Evolutionary conservation across 2,888 invertebrate species (phyloP), one percentile per base, ranked within the genome.

Genomic region (Nowickia ferox): DNA sequence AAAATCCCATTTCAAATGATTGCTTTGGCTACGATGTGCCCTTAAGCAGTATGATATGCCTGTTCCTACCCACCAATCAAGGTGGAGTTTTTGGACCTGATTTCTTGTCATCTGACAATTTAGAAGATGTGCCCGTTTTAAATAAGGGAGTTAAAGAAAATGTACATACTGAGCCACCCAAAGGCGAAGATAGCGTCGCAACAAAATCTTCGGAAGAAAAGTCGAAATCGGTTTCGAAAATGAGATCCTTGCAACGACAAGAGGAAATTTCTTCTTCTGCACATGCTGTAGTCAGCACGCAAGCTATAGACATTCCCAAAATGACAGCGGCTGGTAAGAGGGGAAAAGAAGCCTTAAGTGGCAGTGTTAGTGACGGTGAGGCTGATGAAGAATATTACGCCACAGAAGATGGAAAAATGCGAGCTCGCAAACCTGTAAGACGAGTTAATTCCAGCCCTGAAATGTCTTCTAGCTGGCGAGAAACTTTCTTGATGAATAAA

Each of bases 381-480:
- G 90, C 94, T 10, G 94, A 94, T 88, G 93, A 93, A 53, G 94
- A 94, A 87, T 81, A 92, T 93, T 40, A 91, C 61, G 88, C 89
- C 1, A 91, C 91, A 68, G 91, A 91, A n/a, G 92, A 93, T 89
- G 94, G 94, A 84, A 93, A 93, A 55, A 88, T 89, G 68, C 88
- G 92, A 89, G 95, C 95, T 0, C 94, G 97, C 13, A 97, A 97
- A 93, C 97, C 97, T 10, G 97, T 98, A 82, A 95, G 97, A 1
- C 94, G 97, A 85, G 97, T 97, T 59, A 97, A 97, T 94, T 97
- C 97, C 72, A 97, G 97, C 89, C 97, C 97, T 1, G 98, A 98
- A 94, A 97, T 98, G 97, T 97, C 96, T 84, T 96, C 97, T 1
- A 96, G 96, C 90, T 97, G 97, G 96, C 96, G 97, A 88, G 95